Conservation (phyloP, 2,888 invertebrate genomes). For the Ochlodes sylvanus region DNA sequence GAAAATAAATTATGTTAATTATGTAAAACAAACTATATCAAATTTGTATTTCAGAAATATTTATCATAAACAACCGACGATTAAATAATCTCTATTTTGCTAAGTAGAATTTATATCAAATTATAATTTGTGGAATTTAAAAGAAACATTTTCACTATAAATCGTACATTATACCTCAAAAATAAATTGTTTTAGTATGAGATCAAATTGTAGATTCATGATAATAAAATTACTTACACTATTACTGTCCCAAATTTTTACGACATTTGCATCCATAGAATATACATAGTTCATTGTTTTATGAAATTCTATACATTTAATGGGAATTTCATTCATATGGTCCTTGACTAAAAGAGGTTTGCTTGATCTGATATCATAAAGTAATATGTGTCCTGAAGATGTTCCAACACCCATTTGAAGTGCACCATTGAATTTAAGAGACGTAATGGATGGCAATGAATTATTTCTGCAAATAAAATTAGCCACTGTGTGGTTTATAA, state of each 20-base stretch:
- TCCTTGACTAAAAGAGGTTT: constrained; percentile 96
- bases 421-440: constrained; percentile 90
- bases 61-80: no score
- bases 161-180: no score
- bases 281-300: constrained; percentile 91
- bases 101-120: no score
- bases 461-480: constrained; percentile 81
- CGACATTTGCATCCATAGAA: constrained; percentile 94
- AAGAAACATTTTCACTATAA: no score
- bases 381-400: constrained; percentile 95
- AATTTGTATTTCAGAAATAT: no score
- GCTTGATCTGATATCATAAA: constrained; percentile 97
- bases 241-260: constrained; percentile 96
- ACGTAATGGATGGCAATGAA: constrained; percentile 90
- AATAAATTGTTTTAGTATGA: no score
- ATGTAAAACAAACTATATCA: no score
- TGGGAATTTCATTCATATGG: constrained; percentile 97
- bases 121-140: no score
- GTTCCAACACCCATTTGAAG: constrained; percentile 96
- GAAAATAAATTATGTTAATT: no score
- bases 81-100: no score
- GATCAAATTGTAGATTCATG: no score
- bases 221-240: constrained; percentile 82
- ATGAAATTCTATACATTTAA: constrained; percentile 95
- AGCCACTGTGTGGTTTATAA: no score